Conservation (phyloP, 2,888 invertebrate genomes). For the Rosalia funebris region DNA sequence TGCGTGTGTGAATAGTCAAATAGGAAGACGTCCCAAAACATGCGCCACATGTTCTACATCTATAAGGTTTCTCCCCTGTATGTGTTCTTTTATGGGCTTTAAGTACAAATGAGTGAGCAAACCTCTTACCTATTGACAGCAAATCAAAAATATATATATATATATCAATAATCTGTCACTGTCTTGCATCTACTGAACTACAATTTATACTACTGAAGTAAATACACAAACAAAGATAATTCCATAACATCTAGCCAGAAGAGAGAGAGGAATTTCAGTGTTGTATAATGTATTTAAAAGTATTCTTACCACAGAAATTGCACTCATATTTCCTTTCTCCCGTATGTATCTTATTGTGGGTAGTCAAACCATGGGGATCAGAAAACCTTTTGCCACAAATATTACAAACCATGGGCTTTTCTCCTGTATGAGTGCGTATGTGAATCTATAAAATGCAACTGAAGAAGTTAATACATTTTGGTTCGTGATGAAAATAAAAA, state of each 20-base stretch:
- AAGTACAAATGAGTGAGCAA: slow-evolving; percentile 59
- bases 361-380: slow-evolving; percentile 55
- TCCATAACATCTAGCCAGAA: too few relatives aligned
- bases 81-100: slow-evolving; percentile 57
- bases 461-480: background rate
- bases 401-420: slow-evolving; percentile 57
- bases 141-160: too few relatives aligned
- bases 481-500: too few relatives aligned
- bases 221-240: too few relatives aligned
- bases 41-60: slow-evolving; percentile 56
- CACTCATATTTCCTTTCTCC: slow-evolving; percentile 60
- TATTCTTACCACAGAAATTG: slow-evolving; percentile 56
- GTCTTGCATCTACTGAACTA: too few relatives aligned
- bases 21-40: slow-evolving; percentile 59
- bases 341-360: slow-evolving; percentile 59
- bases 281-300: too few relatives aligned
- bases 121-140: slow-evolving; percentile 56
- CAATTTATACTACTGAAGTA: too few relatives aligned
- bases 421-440: slow-evolving; percentile 58
- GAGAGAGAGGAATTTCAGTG: too few relatives aligned
- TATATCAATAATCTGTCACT: too few relatives aligned
- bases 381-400: slow-evolving; percentile 59
- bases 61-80: slow-evolving; percentile 60
- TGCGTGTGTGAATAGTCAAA: slow-evolving; percentile 59
- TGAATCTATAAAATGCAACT: slow-evolving; percentile 54